Percentiles rank a stretch among this genome's conserved stretches.
Conservation (phyloP, 2,797 vertebrate species). For the Pipistrellus kuhlii region DNA sequence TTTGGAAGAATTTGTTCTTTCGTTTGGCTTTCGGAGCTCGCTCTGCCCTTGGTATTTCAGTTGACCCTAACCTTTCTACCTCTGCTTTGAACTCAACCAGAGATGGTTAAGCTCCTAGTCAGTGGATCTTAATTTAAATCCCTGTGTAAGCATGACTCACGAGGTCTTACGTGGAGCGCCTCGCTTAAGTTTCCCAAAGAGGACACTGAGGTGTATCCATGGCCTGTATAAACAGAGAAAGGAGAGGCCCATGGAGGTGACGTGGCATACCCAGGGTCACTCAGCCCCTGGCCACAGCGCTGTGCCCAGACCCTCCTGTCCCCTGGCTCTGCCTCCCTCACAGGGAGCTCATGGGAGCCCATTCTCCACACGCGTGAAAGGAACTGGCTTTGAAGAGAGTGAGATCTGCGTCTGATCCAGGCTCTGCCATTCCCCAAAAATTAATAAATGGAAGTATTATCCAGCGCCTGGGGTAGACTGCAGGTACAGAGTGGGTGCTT, state of each 20-base stretch:
- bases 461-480: not conserved
- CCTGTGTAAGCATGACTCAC: not conserved
- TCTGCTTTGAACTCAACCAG: not conserved
- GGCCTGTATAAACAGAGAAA: slow-evolving; percentile 27
- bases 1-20: slow-evolving; percentile 18
- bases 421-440: not conserved
- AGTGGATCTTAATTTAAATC: slow-evolving; percentile 14
- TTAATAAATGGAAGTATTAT: not conserved
- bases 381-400: not conserved
- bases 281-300: not conserved
- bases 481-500: not conserved
- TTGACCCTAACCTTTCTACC: not conserved
- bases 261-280: not conserved
- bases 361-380: not conserved
- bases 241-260: not conserved
- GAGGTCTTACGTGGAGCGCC: not conserved
- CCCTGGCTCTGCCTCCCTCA: not conserved
- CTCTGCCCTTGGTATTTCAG: slow-evolving; percentile 41
- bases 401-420: not conserved
- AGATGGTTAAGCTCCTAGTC: not conserved
- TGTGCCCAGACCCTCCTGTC: not conserved
- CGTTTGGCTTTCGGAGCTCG: slow-evolving; percentile 31
- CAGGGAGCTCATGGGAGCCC: not conserved
- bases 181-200: slow-evolving; percentile 7
- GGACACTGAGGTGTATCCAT: slow-evolving; percentile 1